Conservation (phyloP, 2,888 invertebrate genomes). For the Stomorhina lunata region DNA sequence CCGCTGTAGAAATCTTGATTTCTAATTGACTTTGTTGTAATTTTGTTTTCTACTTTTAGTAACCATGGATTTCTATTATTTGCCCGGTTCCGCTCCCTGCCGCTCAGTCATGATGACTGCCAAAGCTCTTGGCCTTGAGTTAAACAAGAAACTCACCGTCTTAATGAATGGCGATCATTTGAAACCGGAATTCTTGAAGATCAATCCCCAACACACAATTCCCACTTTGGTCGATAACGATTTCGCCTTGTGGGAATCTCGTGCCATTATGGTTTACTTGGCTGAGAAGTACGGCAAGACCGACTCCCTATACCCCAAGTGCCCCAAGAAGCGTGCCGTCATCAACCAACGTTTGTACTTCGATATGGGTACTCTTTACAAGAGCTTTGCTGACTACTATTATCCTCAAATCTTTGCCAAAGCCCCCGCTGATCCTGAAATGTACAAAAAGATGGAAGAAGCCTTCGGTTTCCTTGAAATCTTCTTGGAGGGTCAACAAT, state of each 20-base stretch:
- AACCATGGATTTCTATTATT: slow-evolving; percentile 84
- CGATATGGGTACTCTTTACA: slow-evolving; percentile 88
- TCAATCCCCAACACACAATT: slow-evolving; percentile 91
- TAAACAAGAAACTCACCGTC: slow-evolving; percentile 84
- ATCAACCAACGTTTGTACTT: slow-evolving; percentile 91
- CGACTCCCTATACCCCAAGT: slow-evolving; percentile 87
- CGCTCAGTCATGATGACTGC: slow-evolving; percentile 84
- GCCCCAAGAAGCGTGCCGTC: slow-evolving; percentile 86
- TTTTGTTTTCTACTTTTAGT: slow-evolving; percentile 16
- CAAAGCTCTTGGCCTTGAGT: slow-evolving; percentile 84
- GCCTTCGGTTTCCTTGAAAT: slow-evolving; percentile 85
- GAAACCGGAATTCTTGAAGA: slow-evolving; percentile 86
- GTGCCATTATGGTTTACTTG: slow-evolving; percentile 90
- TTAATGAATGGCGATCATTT: slow-evolving; percentile 84
- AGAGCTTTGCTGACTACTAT: slow-evolving; percentile 86
- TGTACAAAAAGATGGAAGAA: slow-evolving; percentile 85
- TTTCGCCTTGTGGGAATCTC: slow-evolving; percentile 90
- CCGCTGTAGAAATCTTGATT: slow-evolving; percentile 8
- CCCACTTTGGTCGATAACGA: slow-evolving; percentile 92
- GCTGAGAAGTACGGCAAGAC: slow-evolving; percentile 90
- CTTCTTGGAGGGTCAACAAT: slow-evolving; percentile 87
- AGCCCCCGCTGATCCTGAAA: slow-evolving; percentile 84
- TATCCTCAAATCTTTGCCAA: slow-evolving; percentile 84
- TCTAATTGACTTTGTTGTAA: slow-evolving; percentile 4
- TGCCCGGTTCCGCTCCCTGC: slow-evolving; percentile 85